phyloP scores from a whole-genome alignment of 2,888 invertebrate species.

The Leucophenga montana region DNA sequence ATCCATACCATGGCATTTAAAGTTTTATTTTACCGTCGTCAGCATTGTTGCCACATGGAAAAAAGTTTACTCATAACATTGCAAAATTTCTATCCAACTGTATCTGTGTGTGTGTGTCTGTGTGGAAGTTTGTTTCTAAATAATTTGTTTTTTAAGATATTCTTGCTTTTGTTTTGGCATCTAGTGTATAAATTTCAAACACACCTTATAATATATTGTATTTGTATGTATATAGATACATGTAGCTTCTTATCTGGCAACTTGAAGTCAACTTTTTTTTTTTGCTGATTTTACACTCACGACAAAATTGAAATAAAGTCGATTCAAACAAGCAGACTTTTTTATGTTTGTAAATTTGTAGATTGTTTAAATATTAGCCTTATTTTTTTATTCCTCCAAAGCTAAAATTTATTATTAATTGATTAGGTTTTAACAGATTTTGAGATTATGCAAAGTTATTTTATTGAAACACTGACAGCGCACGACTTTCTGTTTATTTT shows the following conservation, averaged over 20 bases:
- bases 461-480: constrained; percentile 1
- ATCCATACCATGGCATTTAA: neutral
- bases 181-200: neutral
- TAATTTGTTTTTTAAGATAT: constrained; percentile 64
- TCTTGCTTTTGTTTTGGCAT: neutral
- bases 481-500: constrained; percentile 17
- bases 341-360: constrained; percentile 3
- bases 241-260: too few species aligned
- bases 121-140: constrained; percentile 63
- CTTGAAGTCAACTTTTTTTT: constrained; percentile 9
- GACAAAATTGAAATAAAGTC: neutral
- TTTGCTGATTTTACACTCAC: neutral
- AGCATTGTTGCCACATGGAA: constrained; percentile 42
- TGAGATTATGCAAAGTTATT: constrained; percentile 43
- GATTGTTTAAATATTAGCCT: neutral
- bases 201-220: constrained; percentile 16
- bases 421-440: constrained; percentile 59
- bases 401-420: constrained; percentile 59
- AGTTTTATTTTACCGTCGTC: constrained; percentile 46
- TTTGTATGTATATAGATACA: neutral
- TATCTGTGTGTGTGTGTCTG: too few species aligned
- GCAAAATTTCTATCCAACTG: constrained; percentile 52
- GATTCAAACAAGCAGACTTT: neutral
- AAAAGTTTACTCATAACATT: constrained; percentile 63
- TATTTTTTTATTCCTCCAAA: too few species aligned